A percentile compares a stretch with the other conserved stretches of the same genome.
phyloP scores from a whole-genome alignment of 2,113 vertebrate genomes.

The Zosterops pallidus region DNA sequence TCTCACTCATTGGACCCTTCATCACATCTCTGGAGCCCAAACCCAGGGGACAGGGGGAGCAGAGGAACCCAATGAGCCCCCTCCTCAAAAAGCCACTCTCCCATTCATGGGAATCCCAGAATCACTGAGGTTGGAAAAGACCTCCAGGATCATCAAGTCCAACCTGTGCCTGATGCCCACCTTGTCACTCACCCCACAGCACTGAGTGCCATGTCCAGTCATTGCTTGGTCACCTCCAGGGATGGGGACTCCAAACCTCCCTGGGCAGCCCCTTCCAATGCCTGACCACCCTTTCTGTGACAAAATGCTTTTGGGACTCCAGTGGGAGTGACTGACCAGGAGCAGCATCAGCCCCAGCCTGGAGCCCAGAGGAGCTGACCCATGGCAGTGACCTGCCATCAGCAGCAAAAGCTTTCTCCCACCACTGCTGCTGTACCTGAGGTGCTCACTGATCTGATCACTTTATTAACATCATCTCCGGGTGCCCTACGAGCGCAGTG shows the following conservation, averaged over 20 bases:
- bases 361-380: neutral
- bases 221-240: neutral
- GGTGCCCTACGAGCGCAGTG: constrained; percentile 30
- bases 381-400: neutral
- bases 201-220: fast-evolving
- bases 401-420: neutral
- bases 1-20: neutral
- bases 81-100: neutral
- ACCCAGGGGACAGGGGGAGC: neutral
- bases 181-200: neutral
- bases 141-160: neutral
- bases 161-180: fast-evolving
- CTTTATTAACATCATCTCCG: neutral
- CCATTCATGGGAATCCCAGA: neutral
- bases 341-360: fast-evolving
- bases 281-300: neutral
- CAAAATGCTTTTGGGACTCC: neutral
- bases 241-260: neutral
- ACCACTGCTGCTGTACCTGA: neutral
- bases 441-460: neutral
- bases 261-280: neutral
- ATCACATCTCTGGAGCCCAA: neutral
- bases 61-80: neutral
- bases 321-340: fast-evolving
- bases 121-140: neutral